Conservation (phyloP, 2,113 vertebrate species). For the Aythya baeri region DNA sequence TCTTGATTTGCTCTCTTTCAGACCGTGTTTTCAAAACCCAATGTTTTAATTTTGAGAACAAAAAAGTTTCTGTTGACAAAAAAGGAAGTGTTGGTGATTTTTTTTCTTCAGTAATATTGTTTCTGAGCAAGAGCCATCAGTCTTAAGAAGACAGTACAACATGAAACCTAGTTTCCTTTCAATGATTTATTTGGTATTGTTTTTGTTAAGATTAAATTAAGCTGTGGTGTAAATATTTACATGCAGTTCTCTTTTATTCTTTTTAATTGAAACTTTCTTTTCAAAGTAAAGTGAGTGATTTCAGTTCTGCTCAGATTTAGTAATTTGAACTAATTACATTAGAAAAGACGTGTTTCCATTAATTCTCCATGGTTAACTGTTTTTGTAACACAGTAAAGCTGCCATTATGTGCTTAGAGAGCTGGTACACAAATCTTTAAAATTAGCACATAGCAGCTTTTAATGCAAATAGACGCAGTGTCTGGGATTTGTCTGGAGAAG, state of each 20-base stretch:
- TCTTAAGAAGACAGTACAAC: constrained; percentile 50
- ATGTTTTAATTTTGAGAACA: background rate
- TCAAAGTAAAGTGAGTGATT: constrained; percentile 60
- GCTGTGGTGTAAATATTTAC: constrained; percentile 64
- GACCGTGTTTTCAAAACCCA: fast-evolving
- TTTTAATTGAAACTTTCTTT: constrained; percentile 59
- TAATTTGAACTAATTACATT: constrained; percentile 57
- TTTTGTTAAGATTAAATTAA: constrained; percentile 70
- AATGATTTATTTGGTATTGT: constrained; percentile 63
- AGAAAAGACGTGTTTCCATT: constrained; percentile 55
- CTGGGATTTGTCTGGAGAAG: constrained; percentile 23
- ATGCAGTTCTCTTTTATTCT: constrained; percentile 38
- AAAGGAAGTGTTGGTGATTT: constrained; percentile 44
- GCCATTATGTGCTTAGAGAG: constrained; percentile 44
- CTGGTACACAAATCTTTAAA: constrained; percentile 56
- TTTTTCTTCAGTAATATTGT: constrained; percentile 29
- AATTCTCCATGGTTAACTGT: constrained; percentile 61
- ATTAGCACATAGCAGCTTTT: constrained; percentile 38
- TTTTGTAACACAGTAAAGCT: constrained; percentile 57
- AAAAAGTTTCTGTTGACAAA: constrained; percentile 47
- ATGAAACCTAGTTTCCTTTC: constrained; percentile 64
- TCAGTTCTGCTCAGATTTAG: constrained; percentile 64
- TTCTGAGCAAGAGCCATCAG: constrained; percentile 64
- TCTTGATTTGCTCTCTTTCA: background rate
- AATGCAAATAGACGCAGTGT: constrained; percentile 21